Evolutionary conservation across 1,140 invertebrate species (phyloP).

Genomic region (Brachionus rotundiformis): DNA sequence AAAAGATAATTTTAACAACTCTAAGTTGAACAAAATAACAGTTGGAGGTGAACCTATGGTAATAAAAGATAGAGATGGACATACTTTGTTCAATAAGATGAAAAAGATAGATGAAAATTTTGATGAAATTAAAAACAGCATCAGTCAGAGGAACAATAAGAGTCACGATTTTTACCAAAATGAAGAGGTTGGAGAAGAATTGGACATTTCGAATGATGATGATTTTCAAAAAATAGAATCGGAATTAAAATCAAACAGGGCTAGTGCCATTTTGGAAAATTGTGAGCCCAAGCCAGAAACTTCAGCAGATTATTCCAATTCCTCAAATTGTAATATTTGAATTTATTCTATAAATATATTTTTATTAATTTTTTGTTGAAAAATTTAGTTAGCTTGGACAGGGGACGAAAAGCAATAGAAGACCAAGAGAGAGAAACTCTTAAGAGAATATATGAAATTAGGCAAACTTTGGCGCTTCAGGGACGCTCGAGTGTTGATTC

Average conservation of each 20-base stretch:
- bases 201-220: constrained; percentile 28
- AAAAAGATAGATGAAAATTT: constrained; percentile 51
- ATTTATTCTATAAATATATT: not conserved
- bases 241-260: constrained; percentile 4
- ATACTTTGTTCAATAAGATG: constrained; percentile 49
- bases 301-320: not conserved
- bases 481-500: not conserved
- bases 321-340: constrained; percentile 19
- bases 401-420: not conserved
- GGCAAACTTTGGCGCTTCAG: constrained; percentile 31
- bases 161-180: not conserved
- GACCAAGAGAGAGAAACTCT: constrained; percentile 35
- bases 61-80: not conserved
- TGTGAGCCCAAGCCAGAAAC: not conserved
- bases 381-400: constrained; percentile 24
- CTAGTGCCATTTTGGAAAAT: constrained; percentile 10
- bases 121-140: constrained; percentile 40
- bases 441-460: constrained; percentile 35
- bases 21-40: not conserved
- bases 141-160: not conserved
- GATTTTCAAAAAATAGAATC: constrained; percentile 47
- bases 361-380: constrained; percentile 7
- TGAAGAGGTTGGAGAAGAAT: not conserved
- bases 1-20: not conserved
- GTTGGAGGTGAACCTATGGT: constrained; percentile 23